These are phyloP conservation scores for Epiperipatus broadwayi DNA, from an alignment of 2,888 invertebrate genomes.

Conservation along the genomic window DNA sequence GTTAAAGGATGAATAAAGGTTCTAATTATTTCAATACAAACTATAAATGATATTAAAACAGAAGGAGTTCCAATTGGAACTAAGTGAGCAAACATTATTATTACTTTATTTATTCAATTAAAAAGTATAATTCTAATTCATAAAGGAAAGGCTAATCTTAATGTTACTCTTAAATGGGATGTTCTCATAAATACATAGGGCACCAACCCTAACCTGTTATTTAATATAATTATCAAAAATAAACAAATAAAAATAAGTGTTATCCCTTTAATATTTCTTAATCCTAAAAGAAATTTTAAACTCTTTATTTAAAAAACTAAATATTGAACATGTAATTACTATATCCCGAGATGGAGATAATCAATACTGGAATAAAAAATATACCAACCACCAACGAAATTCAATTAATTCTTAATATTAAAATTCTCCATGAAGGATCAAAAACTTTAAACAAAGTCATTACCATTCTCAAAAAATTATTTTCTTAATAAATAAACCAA, in stretches of 20 bases:
- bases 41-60: conserved; percentile 48
- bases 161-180: conserved; percentile 41
- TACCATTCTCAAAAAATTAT: too few relatives aligned
- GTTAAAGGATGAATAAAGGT: conserved; percentile 49
- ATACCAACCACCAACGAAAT: too few relatives aligned
- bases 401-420: too few relatives aligned
- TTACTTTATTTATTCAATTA: conserved; percentile 42
- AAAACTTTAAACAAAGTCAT: too few relatives aligned
- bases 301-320: too few relatives aligned
- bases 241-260: conserved; percentile 38
- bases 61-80: conserved; percentile 45
- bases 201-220: conserved; percentile 47
- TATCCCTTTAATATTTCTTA: conserved; percentile 31
- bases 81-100: conserved; percentile 45
- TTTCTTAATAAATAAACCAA: too few relatives aligned
- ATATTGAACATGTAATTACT: too few relatives aligned
- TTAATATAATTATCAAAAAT: conserved; percentile 41
- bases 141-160: conserved; percentile 40
- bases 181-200: conserved; percentile 50
- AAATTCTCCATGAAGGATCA: too few relatives aligned
- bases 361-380: too few relatives aligned
- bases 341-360: too few relatives aligned
- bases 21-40: conserved; percentile 51
- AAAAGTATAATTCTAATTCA: conserved; percentile 45
- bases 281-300: conserved; percentile 36